These are phyloP conservation scores for Limnodromus scolopaceus DNA, from an alignment of 2,797 vertebrate species.

Conservation along the genomic window DNA sequence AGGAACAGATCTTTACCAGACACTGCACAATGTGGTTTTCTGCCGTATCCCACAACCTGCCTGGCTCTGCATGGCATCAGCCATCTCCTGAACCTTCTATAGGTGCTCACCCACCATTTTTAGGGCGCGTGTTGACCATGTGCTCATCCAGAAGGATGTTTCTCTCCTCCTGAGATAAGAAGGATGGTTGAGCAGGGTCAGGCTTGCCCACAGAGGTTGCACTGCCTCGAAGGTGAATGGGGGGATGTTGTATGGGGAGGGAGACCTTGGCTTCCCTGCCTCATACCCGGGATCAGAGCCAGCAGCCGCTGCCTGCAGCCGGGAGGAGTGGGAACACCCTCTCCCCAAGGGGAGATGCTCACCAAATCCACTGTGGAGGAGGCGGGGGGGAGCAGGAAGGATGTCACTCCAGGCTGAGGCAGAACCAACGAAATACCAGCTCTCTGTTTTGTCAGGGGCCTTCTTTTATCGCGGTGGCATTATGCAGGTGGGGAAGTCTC, in stretches of 20 bases:
- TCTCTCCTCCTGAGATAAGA: background rate
- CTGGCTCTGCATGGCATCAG: background rate
- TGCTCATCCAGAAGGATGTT: background rate
- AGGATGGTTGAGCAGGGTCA: background rate
- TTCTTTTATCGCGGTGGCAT: fast-evolving
- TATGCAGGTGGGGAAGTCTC: background rate
- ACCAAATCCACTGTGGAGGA: background rate
- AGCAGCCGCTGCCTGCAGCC: background rate
- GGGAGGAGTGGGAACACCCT: background rate
- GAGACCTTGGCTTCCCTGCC: background rate
- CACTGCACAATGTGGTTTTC: background rate
- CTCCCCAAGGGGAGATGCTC: background rate
- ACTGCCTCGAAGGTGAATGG: background rate
- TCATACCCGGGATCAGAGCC: background rate
- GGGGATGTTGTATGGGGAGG: background rate
- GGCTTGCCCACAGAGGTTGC: fast-evolving
- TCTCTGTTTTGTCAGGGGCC: background rate
- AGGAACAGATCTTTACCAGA: background rate
- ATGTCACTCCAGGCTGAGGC: background rate
- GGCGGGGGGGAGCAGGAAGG: background rate
- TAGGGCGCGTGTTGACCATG: background rate
- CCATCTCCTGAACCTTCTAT: background rate
- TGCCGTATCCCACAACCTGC: background rate
- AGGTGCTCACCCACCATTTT: background rate
- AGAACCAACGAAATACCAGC: background rate